These are phyloP conservation scores for Pachyrhynchus sulphureomaculatus DNA, from an alignment of 1,140 invertebrate genomes.

Conservation along the genomic window DNA sequence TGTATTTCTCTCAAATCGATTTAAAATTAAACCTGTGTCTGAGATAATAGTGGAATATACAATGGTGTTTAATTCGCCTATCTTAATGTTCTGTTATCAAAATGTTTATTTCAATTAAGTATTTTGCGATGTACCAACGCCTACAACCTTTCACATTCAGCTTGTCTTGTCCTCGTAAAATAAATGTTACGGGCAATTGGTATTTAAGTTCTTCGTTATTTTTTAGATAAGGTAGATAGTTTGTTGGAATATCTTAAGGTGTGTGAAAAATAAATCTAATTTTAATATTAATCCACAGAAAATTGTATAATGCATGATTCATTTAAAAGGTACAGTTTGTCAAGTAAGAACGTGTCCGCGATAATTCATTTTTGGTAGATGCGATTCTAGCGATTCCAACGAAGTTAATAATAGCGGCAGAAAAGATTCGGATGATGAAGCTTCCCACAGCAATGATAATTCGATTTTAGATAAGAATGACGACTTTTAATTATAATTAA, in stretches of 20 bases:
- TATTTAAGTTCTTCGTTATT: constrained; percentile 33
- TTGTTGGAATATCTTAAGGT: constrained; percentile 22
- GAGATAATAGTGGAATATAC: constrained; percentile 43
- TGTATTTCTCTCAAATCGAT: constrained; percentile 47
- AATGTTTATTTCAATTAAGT: constrained; percentile 51
- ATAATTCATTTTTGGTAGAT: no score
- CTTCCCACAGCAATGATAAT: no score
- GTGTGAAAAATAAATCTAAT: constrained; percentile 1
- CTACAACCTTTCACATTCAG: constrained; percentile 28
- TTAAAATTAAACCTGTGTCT: constrained; percentile 50
- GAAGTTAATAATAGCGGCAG: no score
- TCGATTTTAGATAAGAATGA: no score
- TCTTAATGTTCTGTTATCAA: constrained; percentile 49
- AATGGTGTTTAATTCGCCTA: constrained; percentile 45
- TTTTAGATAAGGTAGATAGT: constrained; percentile 8
- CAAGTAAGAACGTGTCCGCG: no score
- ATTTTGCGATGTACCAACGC: constrained; percentile 46
- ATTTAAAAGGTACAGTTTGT: no score
- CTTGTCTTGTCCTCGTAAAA: constrained; percentile 24
- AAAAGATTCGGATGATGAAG: no score
- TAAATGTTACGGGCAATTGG: constrained; percentile 43
- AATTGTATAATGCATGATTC: no score
- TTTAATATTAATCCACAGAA: no score
- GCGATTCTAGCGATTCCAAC: no score
- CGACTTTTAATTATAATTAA: no score